Evolutionary conservation across 1,140 invertebrate genomes (phyloP).

Genomic region (fruit fly (Drosophila melanogaster)): DNA sequence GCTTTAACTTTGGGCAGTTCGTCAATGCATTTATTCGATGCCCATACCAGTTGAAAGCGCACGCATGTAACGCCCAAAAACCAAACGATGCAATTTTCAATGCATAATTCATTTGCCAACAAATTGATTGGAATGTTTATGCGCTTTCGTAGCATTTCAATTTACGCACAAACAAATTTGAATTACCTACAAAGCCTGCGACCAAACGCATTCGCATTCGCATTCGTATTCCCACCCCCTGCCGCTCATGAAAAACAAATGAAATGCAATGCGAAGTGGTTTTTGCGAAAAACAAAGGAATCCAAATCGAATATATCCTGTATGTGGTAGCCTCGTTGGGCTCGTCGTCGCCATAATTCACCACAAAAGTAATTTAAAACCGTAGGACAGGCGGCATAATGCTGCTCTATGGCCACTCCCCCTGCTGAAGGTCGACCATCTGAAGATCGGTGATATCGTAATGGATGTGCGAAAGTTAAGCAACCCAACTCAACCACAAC

Average conservation of each 20-base stretch:
- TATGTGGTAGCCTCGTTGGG: neutral
- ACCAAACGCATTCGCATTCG: neutral
- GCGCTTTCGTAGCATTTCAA: constrained; percentile 61
- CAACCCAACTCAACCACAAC: constrained; percentile 48
- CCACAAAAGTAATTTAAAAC: constrained; percentile 59
- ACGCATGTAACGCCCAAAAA: constrained; percentile 6
- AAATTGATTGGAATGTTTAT: constrained; percentile 72
- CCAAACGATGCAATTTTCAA: constrained; percentile 50
- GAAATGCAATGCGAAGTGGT: constrained; percentile 51
- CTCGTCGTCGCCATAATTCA: constrained; percentile 55
- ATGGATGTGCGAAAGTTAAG: constrained; percentile 7
- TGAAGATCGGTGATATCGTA: constrained; percentile 12
- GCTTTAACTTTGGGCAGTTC: neutral
- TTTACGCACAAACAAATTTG: constrained; percentile 70
- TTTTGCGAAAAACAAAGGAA: constrained; percentile 47
- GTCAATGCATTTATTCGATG: neutral
- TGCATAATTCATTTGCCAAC: constrained; percentile 71
- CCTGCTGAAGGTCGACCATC: constrained; percentile 3
- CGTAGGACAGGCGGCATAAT: neutral
- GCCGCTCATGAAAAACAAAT: constrained; percentile 45
- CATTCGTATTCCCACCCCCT: neutral
- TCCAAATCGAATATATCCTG: constrained; percentile 47
- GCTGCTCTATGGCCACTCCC: constrained; percentile 32
- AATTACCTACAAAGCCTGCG: constrained; percentile 49
- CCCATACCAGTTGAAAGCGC: neutral